phyloP scores from a whole-genome alignment of 2,113 vertebrate genomes.

The Burhinus bistriatus region DNA sequence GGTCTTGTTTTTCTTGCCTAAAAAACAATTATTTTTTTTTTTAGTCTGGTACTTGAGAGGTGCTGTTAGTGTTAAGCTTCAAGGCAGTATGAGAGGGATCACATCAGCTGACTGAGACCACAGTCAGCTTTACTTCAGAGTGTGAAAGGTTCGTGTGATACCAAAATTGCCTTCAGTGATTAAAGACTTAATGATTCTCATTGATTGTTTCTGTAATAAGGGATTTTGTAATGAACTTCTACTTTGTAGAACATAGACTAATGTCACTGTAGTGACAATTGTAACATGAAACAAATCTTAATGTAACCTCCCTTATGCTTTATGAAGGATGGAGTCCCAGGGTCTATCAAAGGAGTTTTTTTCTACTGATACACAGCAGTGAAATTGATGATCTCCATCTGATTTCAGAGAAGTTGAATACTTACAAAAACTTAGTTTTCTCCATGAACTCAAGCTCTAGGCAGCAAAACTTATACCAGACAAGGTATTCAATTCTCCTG shows the following conservation, averaged over 20 bases:
- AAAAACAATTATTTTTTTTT: not conserved
- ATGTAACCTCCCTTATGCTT: not conserved
- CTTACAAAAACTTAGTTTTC: not conserved
- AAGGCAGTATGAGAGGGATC: not conserved
- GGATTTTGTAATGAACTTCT: not conserved
- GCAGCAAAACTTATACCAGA: not conserved
- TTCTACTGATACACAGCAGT: not conserved
- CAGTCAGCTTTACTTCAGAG: not conserved
- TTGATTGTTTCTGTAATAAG: not conserved
- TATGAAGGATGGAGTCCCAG: not conserved
- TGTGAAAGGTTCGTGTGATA: not conserved
- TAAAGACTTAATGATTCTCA: not conserved
- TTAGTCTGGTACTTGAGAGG: not conserved
- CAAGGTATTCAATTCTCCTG: not conserved
- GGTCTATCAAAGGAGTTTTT: accelerated
- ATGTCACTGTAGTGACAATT: not conserved
- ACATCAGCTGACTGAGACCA: not conserved
- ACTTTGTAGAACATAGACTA: not conserved
- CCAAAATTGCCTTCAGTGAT: not conserved
- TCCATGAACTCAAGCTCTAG: not conserved
- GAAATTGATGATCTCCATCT: not conserved
- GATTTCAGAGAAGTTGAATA: not conserved
- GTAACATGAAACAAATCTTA: not conserved
- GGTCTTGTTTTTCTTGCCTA: not conserved
- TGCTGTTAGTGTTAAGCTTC: not conserved